Conservation (phyloP, 2,113 vertebrate genomes). For the Lophius piscatorius region DNA sequence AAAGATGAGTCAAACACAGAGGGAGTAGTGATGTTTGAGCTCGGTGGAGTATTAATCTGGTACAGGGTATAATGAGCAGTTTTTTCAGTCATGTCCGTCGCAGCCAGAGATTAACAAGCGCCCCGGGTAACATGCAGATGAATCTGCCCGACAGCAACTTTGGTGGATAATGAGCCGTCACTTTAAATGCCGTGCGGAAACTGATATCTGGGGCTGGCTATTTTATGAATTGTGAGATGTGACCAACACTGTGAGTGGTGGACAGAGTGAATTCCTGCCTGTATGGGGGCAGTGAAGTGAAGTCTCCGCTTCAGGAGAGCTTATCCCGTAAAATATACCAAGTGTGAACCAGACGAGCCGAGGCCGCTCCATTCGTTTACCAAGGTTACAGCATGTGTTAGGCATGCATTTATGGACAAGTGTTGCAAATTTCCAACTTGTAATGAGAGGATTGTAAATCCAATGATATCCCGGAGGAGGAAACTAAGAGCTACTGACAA, state of each 20-base stretch:
- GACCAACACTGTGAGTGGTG: conserved; percentile 11
- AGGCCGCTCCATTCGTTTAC: conserved; percentile 10
- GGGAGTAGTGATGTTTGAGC: conserved; percentile 11
- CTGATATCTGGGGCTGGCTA: conserved; percentile 1
- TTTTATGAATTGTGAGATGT: conserved; percentile 6
- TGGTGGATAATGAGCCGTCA: conserved; percentile 25
- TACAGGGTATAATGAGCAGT: conserved; percentile 23
- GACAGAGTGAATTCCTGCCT: conserved; percentile 51
- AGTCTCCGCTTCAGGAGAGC: conserved; percentile 31
- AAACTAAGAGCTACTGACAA: background rate
- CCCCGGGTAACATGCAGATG: background rate
- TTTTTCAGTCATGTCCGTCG: conserved; percentile 3
- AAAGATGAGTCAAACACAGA: conserved; percentile 16
- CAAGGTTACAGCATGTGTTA: background rate
- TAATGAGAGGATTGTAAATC: conserved; percentile 28
- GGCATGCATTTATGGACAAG: conserved; percentile 48
- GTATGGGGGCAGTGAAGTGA: conserved; percentile 28
- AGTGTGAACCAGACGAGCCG: conserved; percentile 27
- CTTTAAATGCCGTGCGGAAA: conserved; percentile 2
- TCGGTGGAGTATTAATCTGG: conserved; percentile 8
- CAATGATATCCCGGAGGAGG: background rate
- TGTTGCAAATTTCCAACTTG: conserved; percentile 32
- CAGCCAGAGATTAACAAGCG: conserved; percentile 18
- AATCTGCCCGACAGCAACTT: background rate
- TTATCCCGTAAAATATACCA: conserved; percentile 28